Evolutionary conservation across 2,888 invertebrate species (phyloP).

Genomic region (Drosophila parthenogenetica): DNA sequence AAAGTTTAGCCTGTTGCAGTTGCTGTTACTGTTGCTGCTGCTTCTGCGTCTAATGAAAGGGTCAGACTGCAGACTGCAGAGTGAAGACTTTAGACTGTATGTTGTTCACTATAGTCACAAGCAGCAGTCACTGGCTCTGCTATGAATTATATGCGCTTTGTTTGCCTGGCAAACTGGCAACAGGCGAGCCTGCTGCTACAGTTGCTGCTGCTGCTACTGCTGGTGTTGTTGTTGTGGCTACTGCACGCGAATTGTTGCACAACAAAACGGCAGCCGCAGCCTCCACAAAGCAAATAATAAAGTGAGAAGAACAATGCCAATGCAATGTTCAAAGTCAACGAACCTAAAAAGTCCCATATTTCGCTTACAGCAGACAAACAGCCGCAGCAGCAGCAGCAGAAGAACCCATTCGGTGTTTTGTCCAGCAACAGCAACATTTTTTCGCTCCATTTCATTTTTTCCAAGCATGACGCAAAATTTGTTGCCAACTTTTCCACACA

Average conservation of each 20-base stretch:
- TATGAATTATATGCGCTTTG: constrained; percentile 80
- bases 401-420: constrained; percentile 66
- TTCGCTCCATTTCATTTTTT: constrained; percentile 81
- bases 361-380: constrained; percentile 60
- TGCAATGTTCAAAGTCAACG: constrained; percentile 80
- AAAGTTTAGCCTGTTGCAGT: constrained; percentile 63
- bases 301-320: constrained; percentile 82
- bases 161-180: constrained; percentile 46
- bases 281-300: constrained; percentile 78
- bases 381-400: constrained; percentile 45
- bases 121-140: constrained; percentile 35
- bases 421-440: constrained; percentile 72
- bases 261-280: constrained; percentile 61
- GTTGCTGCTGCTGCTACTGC: constrained; percentile 12
- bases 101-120: constrained; percentile 12
- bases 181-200: constrained; percentile 28
- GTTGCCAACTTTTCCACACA: constrained; percentile 77
- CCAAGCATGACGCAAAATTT: constrained; percentile 80
- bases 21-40: constrained; percentile 32
- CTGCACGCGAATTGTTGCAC: constrained; percentile 74
- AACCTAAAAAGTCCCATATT: constrained; percentile 81
- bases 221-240: constrained; percentile 62
- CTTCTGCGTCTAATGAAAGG: constrained; percentile 77
- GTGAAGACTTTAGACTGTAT: too few species aligned
- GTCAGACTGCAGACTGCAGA: constrained; percentile 59